phyloP scores from a whole-genome alignment of 2,888 invertebrate species.

The Ophion obscuratus region DNA sequence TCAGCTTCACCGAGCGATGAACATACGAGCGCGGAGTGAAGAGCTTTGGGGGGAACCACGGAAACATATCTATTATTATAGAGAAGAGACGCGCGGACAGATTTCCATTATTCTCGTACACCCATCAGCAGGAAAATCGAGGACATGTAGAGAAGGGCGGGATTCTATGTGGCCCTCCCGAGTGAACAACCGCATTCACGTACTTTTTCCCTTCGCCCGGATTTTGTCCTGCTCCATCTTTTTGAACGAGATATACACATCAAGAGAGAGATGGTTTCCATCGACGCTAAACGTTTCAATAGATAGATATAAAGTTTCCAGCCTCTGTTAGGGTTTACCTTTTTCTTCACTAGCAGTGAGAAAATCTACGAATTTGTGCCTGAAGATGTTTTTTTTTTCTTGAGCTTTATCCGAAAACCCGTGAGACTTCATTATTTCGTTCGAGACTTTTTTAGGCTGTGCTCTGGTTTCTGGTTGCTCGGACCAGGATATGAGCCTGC shows the following conservation, averaged over 20 bases:
- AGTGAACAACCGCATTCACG: constrained; percentile 59
- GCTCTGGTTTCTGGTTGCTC: constrained; percentile 16
- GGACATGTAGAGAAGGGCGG: constrained; percentile 22
- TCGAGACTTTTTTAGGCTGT: constrained; percentile 18
- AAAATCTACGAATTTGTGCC: constrained; percentile 62
- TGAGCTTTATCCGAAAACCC: constrained; percentile 25
- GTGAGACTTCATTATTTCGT: constrained; percentile 58
- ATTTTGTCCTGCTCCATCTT: constrained; percentile 34
- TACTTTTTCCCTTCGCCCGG: constrained; percentile 42
- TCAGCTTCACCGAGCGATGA: constrained; percentile 41
- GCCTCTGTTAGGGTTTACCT: constrained; percentile 35
- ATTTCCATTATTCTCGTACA: constrained; percentile 67
- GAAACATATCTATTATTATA: constrained; percentile 70
- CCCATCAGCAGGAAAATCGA: constrained; percentile 44
- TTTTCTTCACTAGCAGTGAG: constrained; percentile 54
- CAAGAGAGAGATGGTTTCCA: constrained; percentile 27
- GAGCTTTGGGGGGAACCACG: constrained; percentile 51
- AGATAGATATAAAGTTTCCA: constrained; percentile 63
- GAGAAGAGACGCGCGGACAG: constrained; percentile 57
- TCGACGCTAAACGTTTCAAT: constrained; percentile 62
- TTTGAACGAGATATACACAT: constrained; percentile 39
- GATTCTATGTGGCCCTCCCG: constrained; percentile 19
- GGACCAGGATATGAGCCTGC: constrained; percentile 3
- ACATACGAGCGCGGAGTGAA: constrained; percentile 34
- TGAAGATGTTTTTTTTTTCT: constrained; percentile 12